phyloP scores from a whole-genome alignment of 2,888 invertebrate genomes.

The Brachynemurus nebulosus region DNA sequence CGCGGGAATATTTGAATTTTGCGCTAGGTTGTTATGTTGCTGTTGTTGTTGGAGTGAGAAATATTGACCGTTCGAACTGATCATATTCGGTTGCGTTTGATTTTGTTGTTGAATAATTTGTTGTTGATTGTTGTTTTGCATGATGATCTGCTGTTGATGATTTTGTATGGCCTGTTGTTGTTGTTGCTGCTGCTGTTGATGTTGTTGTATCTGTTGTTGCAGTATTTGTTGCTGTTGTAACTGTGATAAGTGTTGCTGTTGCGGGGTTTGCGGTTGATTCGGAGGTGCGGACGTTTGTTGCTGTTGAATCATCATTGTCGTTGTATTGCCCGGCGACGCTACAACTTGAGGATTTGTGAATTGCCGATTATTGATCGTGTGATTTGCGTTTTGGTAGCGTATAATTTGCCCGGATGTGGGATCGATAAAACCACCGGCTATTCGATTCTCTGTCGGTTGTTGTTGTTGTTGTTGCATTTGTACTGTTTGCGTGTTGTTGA shows the following conservation, averaged over 20 bases:
- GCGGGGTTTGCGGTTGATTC: slow-evolving; percentile 23
- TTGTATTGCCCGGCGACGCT: slow-evolving; percentile 20
- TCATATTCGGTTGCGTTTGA: slow-evolving; percentile 29
- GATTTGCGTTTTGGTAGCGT: slow-evolving; percentile 24
- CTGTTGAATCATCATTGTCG: slow-evolving; percentile 20
- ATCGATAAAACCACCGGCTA: slow-evolving; percentile 13
- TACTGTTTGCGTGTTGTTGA: slow-evolving; percentile 3
- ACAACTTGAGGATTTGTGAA: slow-evolving; percentile 16
- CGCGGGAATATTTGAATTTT: background rate
- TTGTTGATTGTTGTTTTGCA: slow-evolving; percentile 14
- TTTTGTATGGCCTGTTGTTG: slow-evolving; percentile 18
- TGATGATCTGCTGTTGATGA: slow-evolving; percentile 18
- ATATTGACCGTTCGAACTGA: slow-evolving; percentile 45
- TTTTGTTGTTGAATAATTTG: slow-evolving; percentile 15
- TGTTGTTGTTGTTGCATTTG: slow-evolving; percentile 5
- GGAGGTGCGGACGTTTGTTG: slow-evolving; percentile 22
- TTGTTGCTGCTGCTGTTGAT: slow-evolving; percentile 15
- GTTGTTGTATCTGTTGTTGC: slow-evolving; percentile 19
- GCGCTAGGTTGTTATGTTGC: background rate
- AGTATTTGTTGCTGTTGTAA: slow-evolving; percentile 14
- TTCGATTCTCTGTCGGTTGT: slow-evolving; percentile 20
- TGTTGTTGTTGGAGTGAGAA: slow-evolving; percentile 39
- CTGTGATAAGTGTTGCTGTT: slow-evolving; percentile 20
- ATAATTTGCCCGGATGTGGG: slow-evolving; percentile 25
- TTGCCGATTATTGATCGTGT: slow-evolving; percentile 27